Conservation (phyloP, 2,113 vertebrate genomes). For the Lepus americanus region DNA sequence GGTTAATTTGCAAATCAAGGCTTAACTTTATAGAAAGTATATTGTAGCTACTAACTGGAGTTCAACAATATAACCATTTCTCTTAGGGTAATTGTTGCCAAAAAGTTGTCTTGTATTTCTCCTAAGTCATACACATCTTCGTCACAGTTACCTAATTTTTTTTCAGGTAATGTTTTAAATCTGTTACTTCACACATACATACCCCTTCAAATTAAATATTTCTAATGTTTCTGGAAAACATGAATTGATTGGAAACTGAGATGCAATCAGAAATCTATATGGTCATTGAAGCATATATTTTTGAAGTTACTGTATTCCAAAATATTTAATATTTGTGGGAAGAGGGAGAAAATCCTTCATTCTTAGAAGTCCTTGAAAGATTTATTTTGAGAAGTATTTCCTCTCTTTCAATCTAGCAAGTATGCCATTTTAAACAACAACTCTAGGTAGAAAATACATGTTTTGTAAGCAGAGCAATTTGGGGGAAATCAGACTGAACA, state of each 20-base stretch:
- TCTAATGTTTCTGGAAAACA: conserved; percentile 39
- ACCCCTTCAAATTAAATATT: conserved; percentile 51
- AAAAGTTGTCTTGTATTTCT: conserved; percentile 16
- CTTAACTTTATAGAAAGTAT: conserved; percentile 12
- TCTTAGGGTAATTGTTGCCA: conserved; percentile 48
- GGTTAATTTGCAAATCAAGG: conserved; percentile 22
- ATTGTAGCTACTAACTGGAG: background rate
- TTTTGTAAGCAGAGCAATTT: background rate
- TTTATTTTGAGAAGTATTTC: conserved; percentile 28
- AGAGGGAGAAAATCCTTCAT: conserved; percentile 27
- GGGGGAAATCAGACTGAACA: background rate
- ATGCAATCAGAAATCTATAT: conserved; percentile 68
- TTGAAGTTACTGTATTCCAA: conserved; percentile 65
- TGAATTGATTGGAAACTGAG: conserved; percentile 71
- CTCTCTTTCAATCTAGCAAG: background rate
- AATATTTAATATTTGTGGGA: conserved; percentile 65
- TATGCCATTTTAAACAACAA: conserved; percentile 1
- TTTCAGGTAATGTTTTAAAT: conserved; percentile 53
- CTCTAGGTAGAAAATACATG: background rate
- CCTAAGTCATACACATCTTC: background rate
- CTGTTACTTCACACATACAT: background rate
- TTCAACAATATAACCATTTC: conserved; percentile 29
- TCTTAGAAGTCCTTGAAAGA: conserved; percentile 50
- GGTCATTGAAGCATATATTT: conserved; percentile 64
- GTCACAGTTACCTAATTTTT: background rate